Evolutionary conservation across 1,140 invertebrate genomes (phyloP).

Genomic region (Acromyrmex charruanus): DNA sequence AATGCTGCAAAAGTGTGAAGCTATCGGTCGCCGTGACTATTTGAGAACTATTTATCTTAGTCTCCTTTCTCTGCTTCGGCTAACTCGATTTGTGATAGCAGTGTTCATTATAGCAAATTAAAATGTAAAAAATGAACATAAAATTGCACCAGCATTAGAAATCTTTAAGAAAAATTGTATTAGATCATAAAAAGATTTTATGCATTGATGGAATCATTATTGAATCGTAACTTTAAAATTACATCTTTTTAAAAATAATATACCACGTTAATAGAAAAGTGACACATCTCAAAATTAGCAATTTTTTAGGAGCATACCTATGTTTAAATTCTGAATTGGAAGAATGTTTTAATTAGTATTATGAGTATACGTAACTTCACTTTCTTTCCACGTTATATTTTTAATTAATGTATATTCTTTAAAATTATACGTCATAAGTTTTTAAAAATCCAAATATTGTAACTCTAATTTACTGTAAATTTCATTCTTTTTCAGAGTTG

Average conservation of each 20-base stretch:
- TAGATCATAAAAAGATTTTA: neutral
- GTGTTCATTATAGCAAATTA: slow-evolving; percentile 51
- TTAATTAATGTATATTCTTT: too few species aligned
- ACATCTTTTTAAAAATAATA: neutral
- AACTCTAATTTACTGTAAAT: too few species aligned
- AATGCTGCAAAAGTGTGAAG: slow-evolving; percentile 44
- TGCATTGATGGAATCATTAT: neutral
- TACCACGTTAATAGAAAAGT: too few species aligned
- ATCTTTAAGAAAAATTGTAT: neutral
- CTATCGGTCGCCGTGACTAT: slow-evolving; percentile 69
- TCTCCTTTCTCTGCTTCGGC: slow-evolving; percentile 49
- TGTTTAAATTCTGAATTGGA: too few species aligned
- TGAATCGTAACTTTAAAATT: neutral
- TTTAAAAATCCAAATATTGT: too few species aligned
- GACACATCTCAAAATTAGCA: too few species aligned
- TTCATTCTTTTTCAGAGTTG: too few species aligned
- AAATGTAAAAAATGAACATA: slow-evolving; percentile 7
- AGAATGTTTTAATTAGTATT: too few species aligned
- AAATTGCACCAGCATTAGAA: neutral
- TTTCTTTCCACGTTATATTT: too few species aligned
- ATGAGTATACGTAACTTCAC: too few species aligned
- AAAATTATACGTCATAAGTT: too few species aligned
- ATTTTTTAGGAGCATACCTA: too few species aligned
- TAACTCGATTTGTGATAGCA: slow-evolving; percentile 57
- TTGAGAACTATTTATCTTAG: slow-evolving; percentile 74